Evolutionary conservation across 2,113 vertebrate species (phyloP).

Genomic region (Phoenicopterus ruber): DNA sequence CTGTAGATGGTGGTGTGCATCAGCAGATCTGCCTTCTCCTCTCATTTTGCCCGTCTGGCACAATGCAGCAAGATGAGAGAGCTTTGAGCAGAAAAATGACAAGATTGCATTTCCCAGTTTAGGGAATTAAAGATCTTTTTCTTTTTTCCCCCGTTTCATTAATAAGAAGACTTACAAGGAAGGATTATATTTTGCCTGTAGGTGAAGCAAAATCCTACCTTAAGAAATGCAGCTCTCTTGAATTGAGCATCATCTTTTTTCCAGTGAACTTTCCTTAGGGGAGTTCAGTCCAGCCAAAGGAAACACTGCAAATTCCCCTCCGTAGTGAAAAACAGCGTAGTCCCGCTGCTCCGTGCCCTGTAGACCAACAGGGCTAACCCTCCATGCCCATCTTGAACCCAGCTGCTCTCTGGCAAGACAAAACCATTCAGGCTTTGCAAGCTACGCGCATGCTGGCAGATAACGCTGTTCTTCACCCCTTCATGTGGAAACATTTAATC

Average conservation of each 20-base stretch:
- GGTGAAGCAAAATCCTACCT: not conserved
- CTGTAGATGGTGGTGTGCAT: not conserved
- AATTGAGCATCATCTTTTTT: not conserved
- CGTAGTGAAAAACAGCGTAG: not conserved
- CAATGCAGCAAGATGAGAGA: not conserved
- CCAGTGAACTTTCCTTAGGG: not conserved
- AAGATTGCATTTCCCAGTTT: not conserved
- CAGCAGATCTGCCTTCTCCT: not conserved
- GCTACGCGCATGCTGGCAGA: not conserved
- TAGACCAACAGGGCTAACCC: not conserved
- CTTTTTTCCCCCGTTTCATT: not conserved
- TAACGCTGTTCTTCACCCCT: not conserved
- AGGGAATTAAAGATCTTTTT: not conserved
- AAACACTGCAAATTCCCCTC: not conserved
- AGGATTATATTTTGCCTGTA: not conserved
- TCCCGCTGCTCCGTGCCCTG: not conserved
- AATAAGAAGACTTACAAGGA: not conserved
- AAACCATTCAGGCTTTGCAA: not conserved
- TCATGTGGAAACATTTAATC: not conserved
- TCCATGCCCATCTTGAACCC: not conserved
- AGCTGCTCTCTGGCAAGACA: not conserved
- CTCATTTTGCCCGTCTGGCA: not conserved
- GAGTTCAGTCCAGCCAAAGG: not conserved
- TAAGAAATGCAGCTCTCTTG: not conserved
- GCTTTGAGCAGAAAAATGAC: not conserved